Conservation (phyloP, 2,113 vertebrate species). For the Aegotheles bennettii region DNA sequence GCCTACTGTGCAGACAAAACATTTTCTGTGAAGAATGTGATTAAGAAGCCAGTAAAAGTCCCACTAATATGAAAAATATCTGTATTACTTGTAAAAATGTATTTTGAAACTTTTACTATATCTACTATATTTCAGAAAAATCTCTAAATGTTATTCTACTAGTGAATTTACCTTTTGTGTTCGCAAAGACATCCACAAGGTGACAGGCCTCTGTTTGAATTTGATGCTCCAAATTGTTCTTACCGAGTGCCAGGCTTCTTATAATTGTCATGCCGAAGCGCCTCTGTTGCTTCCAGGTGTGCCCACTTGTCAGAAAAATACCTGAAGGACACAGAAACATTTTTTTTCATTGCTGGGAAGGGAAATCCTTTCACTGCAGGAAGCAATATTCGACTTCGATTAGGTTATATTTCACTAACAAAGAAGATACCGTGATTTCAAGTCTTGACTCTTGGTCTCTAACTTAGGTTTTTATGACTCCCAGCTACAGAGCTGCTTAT, state of each 20-base stretch:
- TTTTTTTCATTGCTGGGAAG: background rate
- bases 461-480: background rate
- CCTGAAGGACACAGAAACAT: constrained; percentile 7
- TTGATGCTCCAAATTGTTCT: constrained; percentile 39
- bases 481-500: background rate
- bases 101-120: background rate
- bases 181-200: constrained; percentile 46
- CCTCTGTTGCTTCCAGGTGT: constrained; percentile 67
- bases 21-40: constrained; percentile 22
- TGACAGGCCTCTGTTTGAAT: constrained; percentile 56
- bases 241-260: constrained; percentile 36
- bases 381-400: background rate
- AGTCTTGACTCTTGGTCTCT: background rate
- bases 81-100: background rate
- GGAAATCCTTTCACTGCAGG: background rate
- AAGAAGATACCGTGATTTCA: background rate
- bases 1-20: background rate
- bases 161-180: constrained; percentile 45
- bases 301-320: constrained; percentile 66
- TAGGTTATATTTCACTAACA: background rate
- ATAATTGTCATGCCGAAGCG: constrained; percentile 55
- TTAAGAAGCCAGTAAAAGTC: background rate
- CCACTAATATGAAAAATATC: background rate
- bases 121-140: background rate
- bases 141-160: background rate